phyloP scores from a whole-genome alignment of 2,113 vertebrate genomes.

The Orycteropus afer region DNA sequence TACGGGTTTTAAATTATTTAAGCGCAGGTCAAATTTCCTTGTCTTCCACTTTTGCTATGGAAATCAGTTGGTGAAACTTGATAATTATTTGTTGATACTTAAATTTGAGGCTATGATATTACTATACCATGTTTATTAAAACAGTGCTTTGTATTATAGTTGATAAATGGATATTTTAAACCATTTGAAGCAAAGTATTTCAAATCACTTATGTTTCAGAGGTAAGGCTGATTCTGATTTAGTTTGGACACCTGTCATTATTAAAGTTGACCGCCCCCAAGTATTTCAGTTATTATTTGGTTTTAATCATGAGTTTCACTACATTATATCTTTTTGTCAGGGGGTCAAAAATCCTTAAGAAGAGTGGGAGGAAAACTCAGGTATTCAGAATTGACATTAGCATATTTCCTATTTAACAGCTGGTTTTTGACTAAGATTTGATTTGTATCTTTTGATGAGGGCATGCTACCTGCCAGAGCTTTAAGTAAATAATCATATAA shows the following conservation, averaged over 20 bases:
- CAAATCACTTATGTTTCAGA: neutral
- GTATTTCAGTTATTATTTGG: neutral
- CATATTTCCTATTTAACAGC: neutral
- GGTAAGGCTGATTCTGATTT: neutral
- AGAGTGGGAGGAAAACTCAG: neutral
- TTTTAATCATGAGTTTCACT: neutral
- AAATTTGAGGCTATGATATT: neutral
- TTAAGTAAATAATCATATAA: neutral
- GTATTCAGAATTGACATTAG: neutral
- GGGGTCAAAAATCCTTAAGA: neutral
- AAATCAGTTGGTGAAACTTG: neutral
- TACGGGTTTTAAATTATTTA: neutral
- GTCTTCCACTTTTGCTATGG: neutral
- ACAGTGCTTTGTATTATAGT: neutral
- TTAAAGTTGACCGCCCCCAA: neutral
- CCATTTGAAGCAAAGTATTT: neutral
- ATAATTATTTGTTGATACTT: neutral
- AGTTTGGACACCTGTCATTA: neutral
- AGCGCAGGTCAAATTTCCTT: neutral
- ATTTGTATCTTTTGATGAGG: neutral
- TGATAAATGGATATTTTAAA: neutral
- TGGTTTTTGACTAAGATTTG: neutral
- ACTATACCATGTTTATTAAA: conserved; percentile 6
- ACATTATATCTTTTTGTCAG: neutral
- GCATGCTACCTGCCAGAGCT: neutral